Conservation (phyloP, 1,140 invertebrate genomes). For the Antheraea mylitta region DNA sequence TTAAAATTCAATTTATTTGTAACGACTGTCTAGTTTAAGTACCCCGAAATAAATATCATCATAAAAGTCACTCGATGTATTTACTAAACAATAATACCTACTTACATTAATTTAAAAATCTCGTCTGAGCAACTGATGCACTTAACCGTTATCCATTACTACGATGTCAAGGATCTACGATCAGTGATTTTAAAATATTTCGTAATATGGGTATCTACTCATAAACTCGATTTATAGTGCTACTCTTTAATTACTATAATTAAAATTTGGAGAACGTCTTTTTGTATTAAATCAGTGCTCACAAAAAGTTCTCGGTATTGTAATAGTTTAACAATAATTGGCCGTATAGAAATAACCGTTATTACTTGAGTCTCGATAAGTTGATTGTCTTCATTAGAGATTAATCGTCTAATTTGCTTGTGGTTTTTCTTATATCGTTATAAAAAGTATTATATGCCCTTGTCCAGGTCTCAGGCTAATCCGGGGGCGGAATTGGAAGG, state of each 20-base stretch:
- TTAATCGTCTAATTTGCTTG: too few relatives aligned
- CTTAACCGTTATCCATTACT: neutral
- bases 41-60: neutral
- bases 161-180: conserved; percentile 3
- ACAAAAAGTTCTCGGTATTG: neutral
- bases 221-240: conserved; percentile 5
- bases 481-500: too few relatives aligned
- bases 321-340: conserved; percentile 3
- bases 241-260: conserved; percentile 12
- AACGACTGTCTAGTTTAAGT: neutral
- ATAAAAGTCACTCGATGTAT: neutral
- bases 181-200: neutral
- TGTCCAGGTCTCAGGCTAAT: too few relatives aligned
- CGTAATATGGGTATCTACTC: neutral
- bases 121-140: neutral
- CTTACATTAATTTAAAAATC: conserved; percentile 1
- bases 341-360: neutral
- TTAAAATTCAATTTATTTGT: too few relatives aligned
- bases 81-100: neutral
- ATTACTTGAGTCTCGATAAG: neutral
- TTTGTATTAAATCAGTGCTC: neutral
- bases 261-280: neutral
- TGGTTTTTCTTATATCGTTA: too few relatives aligned
- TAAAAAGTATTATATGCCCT: too few relatives aligned
- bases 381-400: neutral